Evolutionary conservation across 2,113 vertebrate genomes (phyloP).

Genomic region (Taurulus bubalis): DNA sequence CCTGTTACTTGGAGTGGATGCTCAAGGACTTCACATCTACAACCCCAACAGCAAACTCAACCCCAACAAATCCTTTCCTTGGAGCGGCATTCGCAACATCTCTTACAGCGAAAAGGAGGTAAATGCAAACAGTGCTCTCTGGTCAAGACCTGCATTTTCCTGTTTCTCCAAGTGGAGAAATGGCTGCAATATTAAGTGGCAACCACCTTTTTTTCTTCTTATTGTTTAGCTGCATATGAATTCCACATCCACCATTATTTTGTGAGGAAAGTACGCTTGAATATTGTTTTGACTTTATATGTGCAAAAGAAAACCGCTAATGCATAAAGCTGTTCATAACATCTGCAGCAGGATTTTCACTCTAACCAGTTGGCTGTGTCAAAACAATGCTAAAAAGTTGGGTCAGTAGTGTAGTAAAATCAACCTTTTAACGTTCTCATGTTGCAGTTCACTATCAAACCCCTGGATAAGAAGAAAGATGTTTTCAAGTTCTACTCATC

Average conservation of each 20-base stretch:
- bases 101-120: conserved; percentile 94
- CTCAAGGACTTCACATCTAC: conserved; percentile 93
- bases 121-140: conserved; percentile 3
- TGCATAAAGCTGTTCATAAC: background rate
- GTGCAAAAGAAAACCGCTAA: background rate
- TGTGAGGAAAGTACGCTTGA: background rate
- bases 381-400: background rate
- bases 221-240: background rate
- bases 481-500: conserved; percentile 95
- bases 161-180: background rate
- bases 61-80: conserved; percentile 91
- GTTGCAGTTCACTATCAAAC: conserved; percentile 91
- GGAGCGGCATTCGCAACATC: conserved; percentile 92
- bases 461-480: conserved; percentile 93
- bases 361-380: background rate
- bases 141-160: background rate
- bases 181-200: background rate
- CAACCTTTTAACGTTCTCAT: conserved; percentile 1
- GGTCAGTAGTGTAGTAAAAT: background rate
- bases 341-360: background rate
- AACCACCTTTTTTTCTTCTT: background rate
- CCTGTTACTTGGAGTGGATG: conserved; percentile 90
- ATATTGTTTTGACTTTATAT: background rate
- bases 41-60: conserved; percentile 90
- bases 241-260: background rate